Base-by-base conservation (phyloP, 2,888 invertebrate species). In the Athripsodes cinereus region DNA sequence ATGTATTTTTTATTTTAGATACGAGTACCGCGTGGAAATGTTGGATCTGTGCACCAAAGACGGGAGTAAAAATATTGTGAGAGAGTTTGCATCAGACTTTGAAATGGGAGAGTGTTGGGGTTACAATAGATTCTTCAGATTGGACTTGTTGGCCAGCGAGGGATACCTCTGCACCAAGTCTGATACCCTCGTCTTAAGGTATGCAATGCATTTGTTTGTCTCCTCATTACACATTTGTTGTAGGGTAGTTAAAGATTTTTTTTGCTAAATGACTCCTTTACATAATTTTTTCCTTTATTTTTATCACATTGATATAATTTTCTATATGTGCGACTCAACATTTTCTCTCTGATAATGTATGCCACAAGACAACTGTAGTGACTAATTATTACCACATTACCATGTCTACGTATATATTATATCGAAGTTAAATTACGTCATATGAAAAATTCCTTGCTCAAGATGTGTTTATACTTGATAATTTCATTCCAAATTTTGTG, bases 101-200 rank as follows among this genome's bases (percentile, higher is more conserved):
- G 95, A 95, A 74, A 92, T 95, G 50, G 95, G 94, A 46, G 95
- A 96, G 79, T 96, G 95, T 70, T 96, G 95, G 95, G 95, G 95
- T 1, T 96, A 95, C 75, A 96, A 96, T 71, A 80, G 95, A 53
- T 96, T 96, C 76, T 95, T 94, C 74, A 78, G 94, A 40, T 81
- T 96, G 54, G 95, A 95, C 75, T 78, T 94, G 60, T 80, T 96
- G 56, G 92, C 91, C 44, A 90, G 88, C 65, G 95, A 95, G 75
- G 95, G 95, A 0, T 96, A 94, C 71, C 80, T 94, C 59, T 90
- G 92, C 71, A 85, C 88, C 1, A 86, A 89, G 58, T 81, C 85
- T 20, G 94, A 95, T 69, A 90, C 91, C 1, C 81, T 96, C 21
- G 88, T 92, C 63, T 76, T 95, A 49, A 82, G 90, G 87, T 88